Evolutionary conservation across 2,888 invertebrate species (phyloP), one percentile per base, ranked within the genome.

Genomic region (Syrphus vitripennis): DNA sequence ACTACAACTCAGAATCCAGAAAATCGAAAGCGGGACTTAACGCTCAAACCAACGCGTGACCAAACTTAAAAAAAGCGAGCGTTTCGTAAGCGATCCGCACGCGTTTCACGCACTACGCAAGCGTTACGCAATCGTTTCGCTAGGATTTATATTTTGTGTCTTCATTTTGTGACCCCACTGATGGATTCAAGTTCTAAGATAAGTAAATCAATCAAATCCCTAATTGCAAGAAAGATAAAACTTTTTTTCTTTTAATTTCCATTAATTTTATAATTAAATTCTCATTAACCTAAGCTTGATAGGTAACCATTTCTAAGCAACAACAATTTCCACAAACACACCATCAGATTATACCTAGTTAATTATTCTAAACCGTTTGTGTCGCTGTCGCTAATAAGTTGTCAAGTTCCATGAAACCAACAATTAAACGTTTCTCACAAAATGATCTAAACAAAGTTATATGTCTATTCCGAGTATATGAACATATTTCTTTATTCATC

Each of bases 381-480:
- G 59, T 37, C 34, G 37, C 59, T 59, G 59, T 37, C 34, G 37
- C 59, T 50, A 26, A 67, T 24, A 50, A 63, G 26, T 63, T 42
- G 63, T 63, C 63, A 63, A 63, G n/a, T 37, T 42, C 29, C 63
- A 29, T 26, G 26, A 63, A 37, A 57, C 75, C 14, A 63, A 42
- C 50, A 16, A 50, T 45, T 59, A 29, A 31, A 24, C 31, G 24
- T 70, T 79, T 48, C 40, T 42, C 57, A 59, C 48, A 10, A 61
- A 67, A 63, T 34, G 59, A 50, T 59, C 40, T 59, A 59, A 59
- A 42, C 42, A 63, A 63, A 42, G n/a, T 63, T 63, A 40, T 63
- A 40, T 63, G 63, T 63, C 63, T 16, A 14, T 14, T 24, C 3
- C 34, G 9, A 34, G 10, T 26, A 14, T 14, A 14, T 14, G 3